Percentiles rank a stretch among this genome's conserved stretches.
Evolutionary conservation across 2,797 vertebrate species (phyloP).

Genomic region (Carapus acus): DNA sequence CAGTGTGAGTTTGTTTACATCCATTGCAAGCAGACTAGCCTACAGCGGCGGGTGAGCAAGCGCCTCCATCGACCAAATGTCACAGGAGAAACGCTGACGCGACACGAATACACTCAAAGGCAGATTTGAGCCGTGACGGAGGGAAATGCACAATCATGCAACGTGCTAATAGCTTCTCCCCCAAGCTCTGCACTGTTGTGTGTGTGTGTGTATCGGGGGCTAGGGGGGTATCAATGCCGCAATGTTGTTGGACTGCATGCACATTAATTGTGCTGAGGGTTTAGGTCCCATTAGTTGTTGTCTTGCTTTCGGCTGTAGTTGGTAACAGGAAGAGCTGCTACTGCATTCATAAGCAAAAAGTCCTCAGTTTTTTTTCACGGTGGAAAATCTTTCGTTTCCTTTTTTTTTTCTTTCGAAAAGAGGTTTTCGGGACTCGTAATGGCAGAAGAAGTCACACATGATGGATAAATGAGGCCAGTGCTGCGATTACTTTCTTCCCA

Average conservation of each 20-base stretch:
- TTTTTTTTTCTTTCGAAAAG: too few species aligned
- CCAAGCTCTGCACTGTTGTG: background rate
- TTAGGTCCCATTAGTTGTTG: background rate
- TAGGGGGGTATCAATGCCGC: background rate
- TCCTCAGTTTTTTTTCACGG: too few species aligned
- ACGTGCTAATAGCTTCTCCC: constrained; percentile 7
- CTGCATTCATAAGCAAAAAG: too few species aligned
- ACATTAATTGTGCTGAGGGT: background rate
- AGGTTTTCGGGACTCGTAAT: too few species aligned
- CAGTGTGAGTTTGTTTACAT: constrained; percentile 58
- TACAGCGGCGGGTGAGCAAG: constrained; percentile 23
- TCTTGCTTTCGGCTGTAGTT: too few species aligned
- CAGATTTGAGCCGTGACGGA: background rate
- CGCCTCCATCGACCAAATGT: background rate
- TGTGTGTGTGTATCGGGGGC: background rate
- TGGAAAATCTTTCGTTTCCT: too few species aligned
- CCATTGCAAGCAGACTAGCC: constrained; percentile 17
- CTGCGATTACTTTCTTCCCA: too few species aligned
- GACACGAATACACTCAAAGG: background rate
- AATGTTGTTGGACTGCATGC: background rate
- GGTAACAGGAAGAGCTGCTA: too few species aligned
- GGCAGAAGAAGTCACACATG: too few species aligned
- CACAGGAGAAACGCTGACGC: background rate
- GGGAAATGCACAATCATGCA: constrained; percentile 44
- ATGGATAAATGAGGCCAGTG: too few species aligned